These are phyloP conservation scores for Triplophysa bombifrons DNA, from an alignment of 2,797 vertebrate species.

Conservation along the genomic window DNA sequence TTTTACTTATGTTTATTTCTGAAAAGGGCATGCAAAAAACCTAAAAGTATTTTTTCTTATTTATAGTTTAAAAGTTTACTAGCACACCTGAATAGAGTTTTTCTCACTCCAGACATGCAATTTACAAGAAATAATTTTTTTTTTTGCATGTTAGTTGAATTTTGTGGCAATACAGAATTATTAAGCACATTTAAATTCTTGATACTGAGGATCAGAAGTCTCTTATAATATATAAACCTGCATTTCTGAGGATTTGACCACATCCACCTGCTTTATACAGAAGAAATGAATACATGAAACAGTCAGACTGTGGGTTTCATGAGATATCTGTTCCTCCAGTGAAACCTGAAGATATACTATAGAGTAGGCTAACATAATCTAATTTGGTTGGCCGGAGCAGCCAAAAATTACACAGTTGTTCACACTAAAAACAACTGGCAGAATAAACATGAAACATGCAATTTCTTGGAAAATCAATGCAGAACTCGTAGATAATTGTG, in stretches of 20 bases:
- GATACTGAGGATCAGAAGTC: background rate
- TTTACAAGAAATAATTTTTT: too few relatives aligned
- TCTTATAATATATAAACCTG: slow-evolving; percentile 6
- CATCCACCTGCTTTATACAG: slow-evolving; percentile 75
- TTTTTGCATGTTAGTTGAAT: too few relatives aligned
- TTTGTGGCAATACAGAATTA: too few relatives aligned
- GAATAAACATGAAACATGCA: slow-evolving; percentile 68
- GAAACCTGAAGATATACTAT: slow-evolving; percentile 64
- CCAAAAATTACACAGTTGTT: slow-evolving; percentile 69
- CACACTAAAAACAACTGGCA: slow-evolving; percentile 64
- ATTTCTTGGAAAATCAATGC: slow-evolving; percentile 15
- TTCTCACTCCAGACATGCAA: too few relatives aligned
- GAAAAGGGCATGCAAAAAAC: too few relatives aligned
- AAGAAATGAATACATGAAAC: slow-evolving; percentile 55
- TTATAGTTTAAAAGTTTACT: too few relatives aligned
- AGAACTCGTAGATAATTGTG: slow-evolving; percentile 40
- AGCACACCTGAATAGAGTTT: too few relatives aligned
- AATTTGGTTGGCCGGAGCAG: slow-evolving; percentile 37
- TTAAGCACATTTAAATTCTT: background rate
- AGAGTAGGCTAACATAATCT: slow-evolving; percentile 72
- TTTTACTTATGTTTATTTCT: too few relatives aligned
- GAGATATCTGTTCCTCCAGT: background rate
- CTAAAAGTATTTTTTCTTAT: too few relatives aligned
- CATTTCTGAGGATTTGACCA: slow-evolving; percentile 74
- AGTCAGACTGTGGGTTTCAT: too few relatives aligned